Evolutionary conservation across 2,113 vertebrate genomes (phyloP).

Genomic region (Baryphthengus martii): DNA sequence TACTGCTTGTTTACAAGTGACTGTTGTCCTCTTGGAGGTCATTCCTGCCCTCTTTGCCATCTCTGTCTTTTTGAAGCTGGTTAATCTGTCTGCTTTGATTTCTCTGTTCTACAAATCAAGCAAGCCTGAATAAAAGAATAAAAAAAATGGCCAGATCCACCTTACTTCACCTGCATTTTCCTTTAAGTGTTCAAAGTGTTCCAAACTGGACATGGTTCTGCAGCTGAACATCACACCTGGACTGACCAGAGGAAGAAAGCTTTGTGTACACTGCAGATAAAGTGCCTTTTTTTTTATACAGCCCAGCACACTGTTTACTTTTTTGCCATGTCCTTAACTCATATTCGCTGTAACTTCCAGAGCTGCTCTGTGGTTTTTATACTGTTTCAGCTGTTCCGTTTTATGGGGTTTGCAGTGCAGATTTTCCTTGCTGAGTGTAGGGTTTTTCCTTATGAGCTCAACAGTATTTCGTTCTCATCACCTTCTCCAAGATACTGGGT

Average conservation of each 20-base stretch:
- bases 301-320: background rate
- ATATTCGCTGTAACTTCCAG: background rate
- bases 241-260: background rate
- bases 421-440: background rate
- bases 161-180: background rate
- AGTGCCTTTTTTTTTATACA: background rate
- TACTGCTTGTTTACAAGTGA: background rate
- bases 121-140: background rate
- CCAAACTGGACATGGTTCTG: background rate
- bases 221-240: background rate
- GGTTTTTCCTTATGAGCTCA: background rate
- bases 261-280: rapidly evolving
- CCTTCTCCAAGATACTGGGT: background rate
- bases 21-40: background rate
- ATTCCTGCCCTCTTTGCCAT: background rate
- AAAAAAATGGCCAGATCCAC: background rate
- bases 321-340: background rate
- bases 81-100: background rate
- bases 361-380: background rate
- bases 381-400: background rate
- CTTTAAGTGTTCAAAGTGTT: background rate
- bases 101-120: background rate
- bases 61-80: background rate
- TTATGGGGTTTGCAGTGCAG: background rate
- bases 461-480: background rate